These are phyloP conservation scores for Dorcus parallelipipedus DNA, from an alignment of 2,888 invertebrate species.

Conservation along the genomic window DNA sequence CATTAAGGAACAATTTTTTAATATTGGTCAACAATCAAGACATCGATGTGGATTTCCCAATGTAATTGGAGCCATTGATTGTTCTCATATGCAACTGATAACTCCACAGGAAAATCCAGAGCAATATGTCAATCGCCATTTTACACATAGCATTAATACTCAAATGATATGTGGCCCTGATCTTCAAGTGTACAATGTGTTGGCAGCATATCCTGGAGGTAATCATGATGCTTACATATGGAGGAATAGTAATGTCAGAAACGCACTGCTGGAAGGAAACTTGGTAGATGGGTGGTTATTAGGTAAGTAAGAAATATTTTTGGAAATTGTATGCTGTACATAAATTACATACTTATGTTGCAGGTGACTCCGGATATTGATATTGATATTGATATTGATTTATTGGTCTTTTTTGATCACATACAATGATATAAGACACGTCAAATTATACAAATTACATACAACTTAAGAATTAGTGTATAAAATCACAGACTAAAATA, in stretches of 20 bases:
- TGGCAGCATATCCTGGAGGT: conserved; percentile 17
- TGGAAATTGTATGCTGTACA: no score
- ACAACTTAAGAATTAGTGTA: no score
- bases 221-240: conserved; percentile 17
- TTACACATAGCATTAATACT: conserved; percentile 13
- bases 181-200: conserved; percentile 15
- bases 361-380: conserved; percentile 7
- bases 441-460: no score
- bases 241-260: conserved; percentile 1
- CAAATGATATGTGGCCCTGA: conserved; percentile 18
- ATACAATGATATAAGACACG: no score
- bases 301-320: no score
- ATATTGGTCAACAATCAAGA: background rate
- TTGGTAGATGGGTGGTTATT: conserved; percentile 3
- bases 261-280: background rate
- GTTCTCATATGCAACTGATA: background rate
- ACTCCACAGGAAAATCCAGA: background rate
- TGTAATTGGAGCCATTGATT: background rate
- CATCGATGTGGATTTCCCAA: background rate
- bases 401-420: no score
- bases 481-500: no score
- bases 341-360: no score
- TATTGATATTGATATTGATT: no score
- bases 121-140: conserved; percentile 1
- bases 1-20: background rate